Evolutionary conservation across 2,888 invertebrate species (phyloP), one percentile per base, ranked within the genome.

Genomic region (Campopleginae sp.): DNA sequence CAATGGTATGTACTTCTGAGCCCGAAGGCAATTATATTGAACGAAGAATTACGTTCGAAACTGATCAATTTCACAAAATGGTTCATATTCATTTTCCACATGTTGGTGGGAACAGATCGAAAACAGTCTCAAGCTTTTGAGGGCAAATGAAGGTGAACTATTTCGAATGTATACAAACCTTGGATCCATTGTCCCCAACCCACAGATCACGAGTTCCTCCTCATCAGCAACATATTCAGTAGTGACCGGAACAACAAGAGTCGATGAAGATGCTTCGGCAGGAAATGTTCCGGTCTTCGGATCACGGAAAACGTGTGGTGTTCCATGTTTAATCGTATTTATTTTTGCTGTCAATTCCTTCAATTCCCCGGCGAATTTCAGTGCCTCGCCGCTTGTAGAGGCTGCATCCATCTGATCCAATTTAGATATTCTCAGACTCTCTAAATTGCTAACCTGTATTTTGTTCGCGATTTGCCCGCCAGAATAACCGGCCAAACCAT

Each of bases 261-360:
- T 66, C 7, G 66, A 19, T 42, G 65, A 42, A 66, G 66, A 19
- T 66, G 66, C 66, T 12, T 66, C 42, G 44, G 66, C 12, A 44
- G 42, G 44, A 44, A 66, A 12, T 66, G 66, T 44, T 66, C 66
- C 66, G 66, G 66, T 38, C 19, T 66, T 66, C 4, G 66, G 42
- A 66, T 66, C 66, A 10, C 44, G 14, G 10, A n/a, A 66, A 66
- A n/a, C 19, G 38, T 23, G 8, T 23, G 66, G 66, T 1, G 66
- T 66, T 66, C 66, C 66, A 66, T 66, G 66, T 66, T 66, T 12
- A 12, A 66, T 66, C 5, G 66, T 66, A 66, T 66, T 44, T 66
- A 66, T 66, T 66, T 66, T n/a, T 12, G 19, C 23, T 44, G 42
- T 42, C 10, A 66, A 0, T 10, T 19, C 42, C 0, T 44, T 66